Conservation (phyloP, 2,113 vertebrate genomes). For the Etheostoma spectabile region DNA sequence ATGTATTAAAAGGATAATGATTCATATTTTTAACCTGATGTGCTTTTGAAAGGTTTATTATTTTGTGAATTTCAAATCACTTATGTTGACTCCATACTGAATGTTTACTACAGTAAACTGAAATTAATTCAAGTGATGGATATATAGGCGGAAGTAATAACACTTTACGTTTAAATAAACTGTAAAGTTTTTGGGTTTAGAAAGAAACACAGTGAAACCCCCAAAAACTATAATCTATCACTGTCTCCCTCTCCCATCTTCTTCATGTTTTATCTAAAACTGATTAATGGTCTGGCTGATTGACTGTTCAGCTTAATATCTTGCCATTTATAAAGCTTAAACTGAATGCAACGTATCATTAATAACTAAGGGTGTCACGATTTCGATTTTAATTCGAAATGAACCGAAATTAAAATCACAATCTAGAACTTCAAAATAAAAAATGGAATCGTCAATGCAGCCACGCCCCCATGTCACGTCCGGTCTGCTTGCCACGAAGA, state of each 20-base stretch:
- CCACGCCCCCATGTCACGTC: too few species aligned
- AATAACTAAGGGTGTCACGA: neutral
- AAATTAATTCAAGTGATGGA: neutral
- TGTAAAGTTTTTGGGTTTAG: neutral
- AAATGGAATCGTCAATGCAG: too few species aligned
- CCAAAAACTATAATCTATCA: constrained; percentile 14
- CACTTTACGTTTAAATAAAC: neutral
- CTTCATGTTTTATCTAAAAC: constrained; percentile 11
- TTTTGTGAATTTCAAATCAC: neutral
- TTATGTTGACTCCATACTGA: neutral
- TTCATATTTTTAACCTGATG: neutral
- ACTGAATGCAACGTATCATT: constrained; percentile 21
- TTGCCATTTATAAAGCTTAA: constrained; percentile 5
- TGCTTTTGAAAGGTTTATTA: neutral
- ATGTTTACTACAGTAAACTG: neutral
- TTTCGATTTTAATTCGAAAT: too few species aligned
- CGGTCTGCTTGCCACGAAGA: too few species aligned
- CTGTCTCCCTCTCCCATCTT: neutral
- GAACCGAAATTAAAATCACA: too few species aligned
- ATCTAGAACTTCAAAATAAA: too few species aligned
- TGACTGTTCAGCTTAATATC: constrained; percentile 23
- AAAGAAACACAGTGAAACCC: neutral
- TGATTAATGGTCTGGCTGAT: constrained; percentile 40
- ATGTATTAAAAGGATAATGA: neutral
- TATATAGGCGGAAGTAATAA: neutral